Evolutionary conservation across 2,113 vertebrate genomes (phyloP).

Genomic region (Tursiops truncatus): DNA sequence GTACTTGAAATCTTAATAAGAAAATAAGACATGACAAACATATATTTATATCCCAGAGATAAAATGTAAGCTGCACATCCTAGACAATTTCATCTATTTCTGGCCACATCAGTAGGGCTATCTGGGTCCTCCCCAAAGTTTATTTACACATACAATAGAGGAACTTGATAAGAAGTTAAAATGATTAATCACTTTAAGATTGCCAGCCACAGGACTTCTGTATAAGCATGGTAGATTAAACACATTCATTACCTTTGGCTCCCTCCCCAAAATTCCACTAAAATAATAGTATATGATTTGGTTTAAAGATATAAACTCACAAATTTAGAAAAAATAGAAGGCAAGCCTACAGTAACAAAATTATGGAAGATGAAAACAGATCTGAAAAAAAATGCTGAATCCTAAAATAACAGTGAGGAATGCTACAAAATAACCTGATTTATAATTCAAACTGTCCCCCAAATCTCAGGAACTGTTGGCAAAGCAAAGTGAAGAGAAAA

Average conservation of each 20-base stretch:
- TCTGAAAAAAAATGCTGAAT: neutral
- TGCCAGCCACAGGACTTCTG: neutral
- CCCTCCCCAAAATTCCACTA: neutral
- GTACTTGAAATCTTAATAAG: neutral
- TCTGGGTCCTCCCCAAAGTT: neutral
- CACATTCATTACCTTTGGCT: neutral
- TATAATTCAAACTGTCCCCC: neutral
- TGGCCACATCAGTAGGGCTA: neutral
- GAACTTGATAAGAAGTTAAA: conserved; percentile 10
- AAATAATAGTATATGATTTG: neutral
- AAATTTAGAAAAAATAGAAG: neutral
- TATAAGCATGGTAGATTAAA: neutral
- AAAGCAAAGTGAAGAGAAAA: neutral
- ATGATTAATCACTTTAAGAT: neutral
- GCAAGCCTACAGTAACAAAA: neutral
- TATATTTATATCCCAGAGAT: neutral
- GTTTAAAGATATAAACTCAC: neutral
- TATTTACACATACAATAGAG: neutral
- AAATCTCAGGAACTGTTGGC: neutral
- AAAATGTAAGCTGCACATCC: neutral
- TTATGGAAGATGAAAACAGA: neutral
- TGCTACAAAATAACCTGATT: neutral
- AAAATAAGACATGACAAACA: neutral
- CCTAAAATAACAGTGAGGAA: neutral
- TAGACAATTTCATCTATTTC: neutral